Evolutionary conservation across 2,888 invertebrate species (phyloP), one percentile per base, ranked within the genome.

Genomic region (Matsumyia berberina): DNA sequence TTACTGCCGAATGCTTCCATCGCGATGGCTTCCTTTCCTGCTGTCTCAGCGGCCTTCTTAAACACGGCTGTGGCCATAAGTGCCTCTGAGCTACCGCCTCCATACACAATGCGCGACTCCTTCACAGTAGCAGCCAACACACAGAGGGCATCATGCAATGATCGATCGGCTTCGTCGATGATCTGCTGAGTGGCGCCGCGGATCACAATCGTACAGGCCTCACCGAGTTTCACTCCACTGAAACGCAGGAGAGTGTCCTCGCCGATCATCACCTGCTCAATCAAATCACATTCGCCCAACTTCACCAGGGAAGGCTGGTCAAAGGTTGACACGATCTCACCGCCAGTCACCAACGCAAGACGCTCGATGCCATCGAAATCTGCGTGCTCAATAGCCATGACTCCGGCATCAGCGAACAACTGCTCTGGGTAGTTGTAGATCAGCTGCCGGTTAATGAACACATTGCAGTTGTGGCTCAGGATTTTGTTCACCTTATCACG

Each of bases 381-480:
- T 2, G 99, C 99, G 91, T 99, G 99, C 90, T 99, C 99, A 88
- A 99, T 99, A 0, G 99, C 99, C 99, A 99, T 99, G 7, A 99
- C 95, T 57, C 97, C 97, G 51, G 98, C 97, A 93, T 99, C 99
- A 42, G 99, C 98, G 92, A 99, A 99, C 88, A 99, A 92, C 92
- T 99, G 99, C 92, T 99, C 99, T 0, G 99, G 99, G 92, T 99
- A 99, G 92, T 99, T 99, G 93, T 99, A 99, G 92, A 99, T 99
- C 87, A 99, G 93, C 92, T 99, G 99, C 87, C 97, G 96, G 92
- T 99, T 99, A 90, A 99, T 98, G 91, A 99, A 99, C 0, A 99
- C 99, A 92, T 97, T 99, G 93, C 97, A 96, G 87, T 97, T 96
- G 92, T 99, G 98, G 87, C 95, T 95, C 60, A 99, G 91, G 88